Conservation (phyloP, 2,888 invertebrate genomes). For the Perizoma affinitatum region DNA sequence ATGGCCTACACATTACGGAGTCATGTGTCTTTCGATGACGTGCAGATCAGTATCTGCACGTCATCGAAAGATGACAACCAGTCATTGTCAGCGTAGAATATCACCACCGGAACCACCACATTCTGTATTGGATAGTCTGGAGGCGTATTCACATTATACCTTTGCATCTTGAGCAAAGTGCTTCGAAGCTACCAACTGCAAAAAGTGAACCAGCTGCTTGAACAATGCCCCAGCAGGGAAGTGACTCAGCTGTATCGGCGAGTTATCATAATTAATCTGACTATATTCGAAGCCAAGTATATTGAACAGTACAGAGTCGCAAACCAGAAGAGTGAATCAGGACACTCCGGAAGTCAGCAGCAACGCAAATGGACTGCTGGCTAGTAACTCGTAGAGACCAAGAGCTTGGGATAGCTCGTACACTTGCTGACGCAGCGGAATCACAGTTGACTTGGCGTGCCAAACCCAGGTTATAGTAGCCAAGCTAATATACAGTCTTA, state of each 20-base stretch:
- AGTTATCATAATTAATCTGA: constrained; percentile 25
- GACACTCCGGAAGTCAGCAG: constrained; percentile 12
- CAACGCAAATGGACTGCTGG: neutral
- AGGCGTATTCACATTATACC: constrained; percentile 1
- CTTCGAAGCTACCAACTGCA: constrained; percentile 4
- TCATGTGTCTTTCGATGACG: no score
- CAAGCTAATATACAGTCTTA: constrained; percentile 32
- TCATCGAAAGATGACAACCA: constrained; percentile 1
- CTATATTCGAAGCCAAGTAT: constrained; percentile 10
- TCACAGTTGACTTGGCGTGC: constrained; percentile 5
- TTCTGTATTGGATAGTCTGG: constrained; percentile 8
- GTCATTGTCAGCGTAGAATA: constrained; percentile 15
- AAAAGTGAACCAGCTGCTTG: constrained; percentile 54
- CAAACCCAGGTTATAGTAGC: constrained; percentile 8
- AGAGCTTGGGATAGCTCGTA: constrained; percentile 1
- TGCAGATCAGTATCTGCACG: constrained; percentile 5
- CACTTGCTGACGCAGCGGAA: neutral
- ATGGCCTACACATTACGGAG: constrained; percentile 2
- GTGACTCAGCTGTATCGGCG: constrained; percentile 39
- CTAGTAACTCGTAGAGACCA: constrained; percentile 5
- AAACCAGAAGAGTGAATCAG: neutral
- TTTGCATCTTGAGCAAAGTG: constrained; percentile 3
- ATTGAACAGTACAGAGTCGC: constrained; percentile 8
- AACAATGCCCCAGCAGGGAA: constrained; percentile 67
- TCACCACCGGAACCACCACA: neutral